Evolutionary conservation across 1,140 invertebrate genomes (phyloP).

Genomic region (Xylocopa sonorina): DNA sequence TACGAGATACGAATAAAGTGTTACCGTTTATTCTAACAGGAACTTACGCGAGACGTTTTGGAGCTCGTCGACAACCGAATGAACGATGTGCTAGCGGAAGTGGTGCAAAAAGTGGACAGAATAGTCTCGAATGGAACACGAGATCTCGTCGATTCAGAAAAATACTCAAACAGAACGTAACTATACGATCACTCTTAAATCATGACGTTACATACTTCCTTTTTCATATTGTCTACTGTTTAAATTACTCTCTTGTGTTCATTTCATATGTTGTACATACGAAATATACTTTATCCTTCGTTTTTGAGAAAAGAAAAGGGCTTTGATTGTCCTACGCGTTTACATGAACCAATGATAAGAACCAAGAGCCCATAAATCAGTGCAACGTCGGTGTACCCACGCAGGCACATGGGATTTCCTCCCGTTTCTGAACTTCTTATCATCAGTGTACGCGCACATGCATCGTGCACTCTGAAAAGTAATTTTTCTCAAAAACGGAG

Average conservation of each 20-base stretch:
- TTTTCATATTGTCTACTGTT: background rate
- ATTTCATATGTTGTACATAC: background rate
- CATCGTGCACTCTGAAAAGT: no score
- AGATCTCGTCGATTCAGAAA: slow-evolving; percentile 22
- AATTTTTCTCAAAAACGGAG: no score
- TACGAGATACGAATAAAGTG: no score
- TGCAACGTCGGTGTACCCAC: no score
- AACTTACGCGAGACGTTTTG: slow-evolving; percentile 61
- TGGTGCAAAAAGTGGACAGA: slow-evolving; percentile 46
- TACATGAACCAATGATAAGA: no score
- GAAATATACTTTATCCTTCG: background rate
- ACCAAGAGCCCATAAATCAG: no score
- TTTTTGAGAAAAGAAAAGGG: no score
- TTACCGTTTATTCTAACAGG: slow-evolving; percentile 57
- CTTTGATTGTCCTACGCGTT: no score
- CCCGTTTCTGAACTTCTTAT: no score
- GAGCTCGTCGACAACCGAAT: slow-evolving; percentile 55
- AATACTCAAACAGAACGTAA: slow-evolving; percentile 62
- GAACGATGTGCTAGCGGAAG: slow-evolving; percentile 64
- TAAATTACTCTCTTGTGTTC: background rate
- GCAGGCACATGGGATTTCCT: no score
- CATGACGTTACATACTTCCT: background rate
- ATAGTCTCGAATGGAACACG: background rate
- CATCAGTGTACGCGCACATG: no score
- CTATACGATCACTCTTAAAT: slow-evolving; percentile 2